Conservation (phyloP, 2,113 vertebrate genomes). For the Columba livia region DNA sequence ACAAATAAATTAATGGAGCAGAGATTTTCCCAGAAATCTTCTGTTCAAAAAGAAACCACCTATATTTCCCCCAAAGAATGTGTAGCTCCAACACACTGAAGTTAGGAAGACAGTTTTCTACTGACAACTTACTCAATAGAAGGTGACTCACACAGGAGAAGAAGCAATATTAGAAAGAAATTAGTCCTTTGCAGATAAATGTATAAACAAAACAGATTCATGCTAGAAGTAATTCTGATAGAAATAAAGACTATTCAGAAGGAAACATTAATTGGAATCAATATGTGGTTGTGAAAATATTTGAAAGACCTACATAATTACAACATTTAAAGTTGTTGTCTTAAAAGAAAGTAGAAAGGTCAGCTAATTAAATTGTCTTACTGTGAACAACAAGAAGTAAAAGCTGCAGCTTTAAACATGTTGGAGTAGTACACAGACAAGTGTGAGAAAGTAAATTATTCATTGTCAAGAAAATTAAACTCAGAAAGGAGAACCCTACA, state of each 20-base stretch:
- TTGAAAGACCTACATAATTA: conserved; percentile 60
- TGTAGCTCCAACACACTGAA: neutral
- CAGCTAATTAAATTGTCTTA: conserved; percentile 73
- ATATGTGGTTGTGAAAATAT: conserved; percentile 3
- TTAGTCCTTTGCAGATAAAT: neutral
- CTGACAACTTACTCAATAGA: neutral
- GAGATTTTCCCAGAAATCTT: neutral
- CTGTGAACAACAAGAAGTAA: conserved; percentile 44
- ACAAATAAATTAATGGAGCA: neutral
- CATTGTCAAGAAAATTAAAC: conserved; percentile 17
- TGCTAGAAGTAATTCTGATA: neutral
- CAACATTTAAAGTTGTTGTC: conserved; percentile 51
- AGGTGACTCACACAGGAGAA: neutral
- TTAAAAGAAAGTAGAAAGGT: conserved; percentile 58
- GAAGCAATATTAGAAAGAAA: neutral
- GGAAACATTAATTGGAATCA: conserved; percentile 55
- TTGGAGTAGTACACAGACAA: neutral
- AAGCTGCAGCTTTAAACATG: conserved; percentile 17
- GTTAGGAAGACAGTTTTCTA: neutral
- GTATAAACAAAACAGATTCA: neutral
- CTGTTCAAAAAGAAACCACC: neutral
- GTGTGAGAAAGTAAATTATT: conserved; percentile 17
- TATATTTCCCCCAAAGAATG: neutral
- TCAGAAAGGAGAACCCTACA: neutral
- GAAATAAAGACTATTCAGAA: conserved; percentile 9